A percentile compares a stretch with the other conserved stretches of the same genome.
phyloP scores from a whole-genome alignment of 2,113 vertebrate genomes.

The Rhinoptilus africanus region DNA sequence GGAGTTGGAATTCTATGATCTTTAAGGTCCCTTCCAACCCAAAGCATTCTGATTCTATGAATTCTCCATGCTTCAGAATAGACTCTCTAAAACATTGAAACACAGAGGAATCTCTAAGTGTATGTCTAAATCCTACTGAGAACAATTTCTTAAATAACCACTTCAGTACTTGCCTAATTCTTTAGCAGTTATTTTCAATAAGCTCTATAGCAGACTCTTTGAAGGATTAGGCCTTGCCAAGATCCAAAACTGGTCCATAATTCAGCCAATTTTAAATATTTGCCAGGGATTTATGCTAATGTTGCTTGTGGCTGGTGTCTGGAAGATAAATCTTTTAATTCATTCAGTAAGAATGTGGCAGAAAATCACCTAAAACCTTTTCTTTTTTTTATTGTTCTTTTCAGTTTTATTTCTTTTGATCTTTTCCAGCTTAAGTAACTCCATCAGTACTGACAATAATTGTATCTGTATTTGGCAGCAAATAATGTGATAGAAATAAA shows the following conservation, averaged over 20 bases:
- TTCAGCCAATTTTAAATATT: not conserved
- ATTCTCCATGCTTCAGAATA: not conserved
- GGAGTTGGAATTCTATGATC: too few relatives aligned
- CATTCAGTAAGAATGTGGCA: not conserved
- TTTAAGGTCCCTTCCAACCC: too few relatives aligned
- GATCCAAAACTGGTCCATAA: not conserved
- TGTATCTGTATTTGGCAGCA: not conserved
- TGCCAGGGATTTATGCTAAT: not conserved
- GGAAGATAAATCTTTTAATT: not conserved
- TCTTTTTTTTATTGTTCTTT: not conserved
- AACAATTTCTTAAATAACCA: not conserved
- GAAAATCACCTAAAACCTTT: not conserved
- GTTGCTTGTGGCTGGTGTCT: not conserved
- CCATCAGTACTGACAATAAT: not conserved
- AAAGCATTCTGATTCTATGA: not conserved
- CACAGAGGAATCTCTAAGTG: accelerated
- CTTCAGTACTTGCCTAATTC: not conserved
- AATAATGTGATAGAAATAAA: not conserved
- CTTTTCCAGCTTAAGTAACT: not conserved
- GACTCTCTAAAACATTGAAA: not conserved
- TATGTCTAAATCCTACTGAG: not conserved
- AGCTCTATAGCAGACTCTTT: not conserved
- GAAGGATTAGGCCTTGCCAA: not conserved
- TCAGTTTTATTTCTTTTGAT: not conserved
- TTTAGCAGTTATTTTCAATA: not conserved